Evolutionary conservation across 2,113 vertebrate species (phyloP), one percentile per base, ranked within the genome.

Genomic region (Forbesichthys papilliferus): DNA sequence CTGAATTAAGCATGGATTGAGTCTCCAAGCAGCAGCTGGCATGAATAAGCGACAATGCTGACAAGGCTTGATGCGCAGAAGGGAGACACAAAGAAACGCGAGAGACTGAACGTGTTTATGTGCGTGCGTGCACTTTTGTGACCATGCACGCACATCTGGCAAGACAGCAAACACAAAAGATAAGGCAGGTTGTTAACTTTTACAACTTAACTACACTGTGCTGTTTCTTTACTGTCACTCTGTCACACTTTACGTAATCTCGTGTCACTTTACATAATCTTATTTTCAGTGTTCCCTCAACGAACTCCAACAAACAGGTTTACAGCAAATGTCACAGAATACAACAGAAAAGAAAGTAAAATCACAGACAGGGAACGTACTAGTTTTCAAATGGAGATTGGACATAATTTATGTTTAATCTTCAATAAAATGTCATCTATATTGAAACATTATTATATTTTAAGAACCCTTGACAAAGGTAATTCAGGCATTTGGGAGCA

Each of bases 11-110:
- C 51, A 74, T 74, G 60, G 48, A 56, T 42, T 7, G 16, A 66
- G 20, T 73, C 70, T 68, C 58, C 2, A 36, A 71, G 68, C 42
- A 33, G 48, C 48, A 68, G 59, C 48, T 68, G 48, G 42, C 20
- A 75, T 73, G 42, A 73, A 77, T 73, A 63, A 73, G 66, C 69
- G 58, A 69, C 61, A 71, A n/a, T 78, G 54, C 77, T 66, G 49
- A 58, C 61, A 58, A 36, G 4, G 36, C 5, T 42, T 42, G 36
- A 42, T 42, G 7, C 36, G 63, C 57, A 63, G 34, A 14, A 36
- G 7, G 53, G 5, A 2, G 11, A 58, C 9, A 34, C 20, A 10
- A 42, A 42, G 5, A 42, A 42, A 42, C 36, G 7, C 36, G 13
- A 61, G 18, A 59, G 68, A 60, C 16, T 13, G 33, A 11, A 1